These are phyloP conservation scores for Polypedilum pembai DNA, from an alignment of 1,140 invertebrate genomes.

Conservation along the genomic window DNA sequence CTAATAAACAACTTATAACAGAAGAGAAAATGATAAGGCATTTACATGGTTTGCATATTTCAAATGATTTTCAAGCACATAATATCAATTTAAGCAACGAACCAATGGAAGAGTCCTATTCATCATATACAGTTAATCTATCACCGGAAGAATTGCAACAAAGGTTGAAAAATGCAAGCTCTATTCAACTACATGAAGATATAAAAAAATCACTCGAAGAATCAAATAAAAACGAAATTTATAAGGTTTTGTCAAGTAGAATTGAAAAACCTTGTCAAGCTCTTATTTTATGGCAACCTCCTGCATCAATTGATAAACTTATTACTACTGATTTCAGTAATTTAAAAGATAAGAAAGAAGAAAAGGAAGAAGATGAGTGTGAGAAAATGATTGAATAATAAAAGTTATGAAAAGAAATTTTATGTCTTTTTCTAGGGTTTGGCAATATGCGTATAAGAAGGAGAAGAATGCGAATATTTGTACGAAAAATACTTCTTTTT, in stretches of 20 bases:
- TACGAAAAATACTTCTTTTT: too few species aligned
- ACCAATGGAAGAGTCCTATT: conserved; percentile 33
- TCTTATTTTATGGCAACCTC: conserved; percentile 66
- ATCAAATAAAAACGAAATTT: conserved; percentile 37
- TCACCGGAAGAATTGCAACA: conserved; percentile 45
- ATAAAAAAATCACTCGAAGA: conserved; percentile 55
- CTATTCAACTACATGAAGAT: conserved; percentile 60
- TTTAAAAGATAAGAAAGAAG: conserved; percentile 32
- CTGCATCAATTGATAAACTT: conserved; percentile 48
- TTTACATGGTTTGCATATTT: conserved; percentile 62
- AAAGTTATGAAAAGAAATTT: too few species aligned
- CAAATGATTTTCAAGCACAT: conserved; percentile 44
- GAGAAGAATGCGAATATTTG: too few species aligned
- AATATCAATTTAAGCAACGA: conserved; percentile 34
- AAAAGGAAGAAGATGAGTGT: conserved; percentile 38
- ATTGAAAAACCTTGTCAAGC: conserved; percentile 65
- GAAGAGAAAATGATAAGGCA: conserved; percentile 74
- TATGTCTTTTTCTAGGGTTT: too few species aligned
- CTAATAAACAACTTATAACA: conserved; percentile 66
- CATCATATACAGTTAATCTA: conserved; percentile 34
- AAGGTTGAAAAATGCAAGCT: conserved; percentile 48
- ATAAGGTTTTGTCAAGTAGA: conserved; percentile 38
- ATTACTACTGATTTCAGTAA: conserved; percentile 30
- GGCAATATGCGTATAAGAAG: too few species aligned
- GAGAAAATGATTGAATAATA: not conserved